Evolutionary conservation across 1,140 invertebrate genomes (phyloP), one percentile per base, ranked within the genome.

Genomic region (Cherax quadricarinatus): DNA sequence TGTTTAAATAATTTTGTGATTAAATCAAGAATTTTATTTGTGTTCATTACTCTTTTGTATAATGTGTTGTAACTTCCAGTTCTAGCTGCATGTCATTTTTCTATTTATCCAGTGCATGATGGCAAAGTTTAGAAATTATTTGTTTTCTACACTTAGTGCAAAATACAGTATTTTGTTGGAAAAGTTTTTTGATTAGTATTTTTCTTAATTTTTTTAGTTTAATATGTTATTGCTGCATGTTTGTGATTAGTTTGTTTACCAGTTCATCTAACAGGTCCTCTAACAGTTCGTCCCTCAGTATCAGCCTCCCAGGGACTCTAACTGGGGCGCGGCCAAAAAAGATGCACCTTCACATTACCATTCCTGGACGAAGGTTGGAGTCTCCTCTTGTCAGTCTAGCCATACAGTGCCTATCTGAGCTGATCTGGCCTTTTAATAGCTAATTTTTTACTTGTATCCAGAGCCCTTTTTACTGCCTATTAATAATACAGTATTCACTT

Each of bases 331-430:
- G 91, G 24, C 85, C 91, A 4, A 92, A 92, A 84, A 62, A 66
- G 57, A 82, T 57, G 57, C 86, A 87, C 66, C 91, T 92, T 3
- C 91, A 80, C 48, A 88, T 92, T 60, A 48, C 91, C 70, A 78
- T 92, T 48, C 91, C 91, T 75, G 91, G 91, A 92, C 79, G 79
- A 73, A 92, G 91, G 91, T 92, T 66, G n/a, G 70, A 75, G 70
- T 75, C 70, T 75, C n/a, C 70, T 75, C n/a, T 75, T 75, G 70
- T 75, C 70, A 21, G n/a, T 75, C 70, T 75, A 30, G 24, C 24
- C 16, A 21, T 75, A 75, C n/a, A 24, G 9, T 75, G 30, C n/a
- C 70, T 12, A 1, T 75, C 70, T 75, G 70, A 70, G 66, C 66
- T 21, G 66, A 18, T 21, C 66, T 16, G 16, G 16, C 16, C 9